Evolutionary conservation across 2,113 vertebrate genomes (phyloP).

Genomic region (Hypanus sabinus): DNA sequence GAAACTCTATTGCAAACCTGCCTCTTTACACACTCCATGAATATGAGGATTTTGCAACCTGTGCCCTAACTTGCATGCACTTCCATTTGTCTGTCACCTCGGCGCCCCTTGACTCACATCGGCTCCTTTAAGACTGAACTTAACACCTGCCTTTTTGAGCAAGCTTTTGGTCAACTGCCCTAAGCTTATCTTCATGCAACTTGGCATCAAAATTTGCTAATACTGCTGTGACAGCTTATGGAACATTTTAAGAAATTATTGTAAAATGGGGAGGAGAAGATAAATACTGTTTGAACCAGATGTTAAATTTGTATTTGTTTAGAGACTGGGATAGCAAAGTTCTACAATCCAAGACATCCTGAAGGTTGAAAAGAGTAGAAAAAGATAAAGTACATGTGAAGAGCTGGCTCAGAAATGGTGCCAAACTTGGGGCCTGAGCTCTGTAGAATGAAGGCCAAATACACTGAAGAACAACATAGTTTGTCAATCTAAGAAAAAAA

Average conservation of each 20-base stretch:
- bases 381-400: not conserved
- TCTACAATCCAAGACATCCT: not conserved
- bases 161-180: too few species aligned
- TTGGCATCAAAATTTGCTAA: too few species aligned
- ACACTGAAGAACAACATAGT: not conserved
- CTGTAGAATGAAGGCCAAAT: not conserved
- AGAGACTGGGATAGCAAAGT: not conserved
- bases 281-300: not conserved
- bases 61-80: too few species aligned
- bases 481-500: not conserved
- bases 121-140: too few species aligned
- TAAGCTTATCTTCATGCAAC: too few species aligned
- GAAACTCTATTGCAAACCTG: too few species aligned
- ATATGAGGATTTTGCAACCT: too few species aligned
- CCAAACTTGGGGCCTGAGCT: not conserved
- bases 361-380: not conserved
- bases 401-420: not conserved
- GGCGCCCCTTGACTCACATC: too few species aligned
- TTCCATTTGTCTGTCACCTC: too few species aligned
- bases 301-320: not conserved
- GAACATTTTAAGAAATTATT: not conserved
- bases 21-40: too few species aligned
- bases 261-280: not conserved
- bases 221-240: too few species aligned
- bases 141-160: too few species aligned